These are phyloP conservation scores for Apotomis betuletana DNA, from an alignment of 2,888 invertebrate genomes.

Conservation along the genomic window DNA sequence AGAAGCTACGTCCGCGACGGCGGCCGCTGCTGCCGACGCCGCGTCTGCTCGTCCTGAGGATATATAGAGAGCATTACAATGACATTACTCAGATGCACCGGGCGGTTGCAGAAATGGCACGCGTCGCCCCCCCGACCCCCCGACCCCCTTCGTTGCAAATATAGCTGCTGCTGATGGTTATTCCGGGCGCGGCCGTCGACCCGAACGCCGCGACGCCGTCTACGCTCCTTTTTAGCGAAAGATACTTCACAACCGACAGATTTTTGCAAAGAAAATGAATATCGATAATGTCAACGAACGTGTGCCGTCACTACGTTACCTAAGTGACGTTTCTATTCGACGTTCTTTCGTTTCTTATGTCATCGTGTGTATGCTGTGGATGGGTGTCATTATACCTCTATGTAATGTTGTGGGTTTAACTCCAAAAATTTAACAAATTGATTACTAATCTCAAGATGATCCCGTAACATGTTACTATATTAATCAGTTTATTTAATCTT, in stretches of 20 bases:
- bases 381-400: too few species aligned
- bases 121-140: conserved; percentile 62
- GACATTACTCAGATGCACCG: conserved; percentile 83
- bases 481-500: too few species aligned
- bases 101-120: conserved; percentile 83
- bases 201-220: conserved; percentile 82
- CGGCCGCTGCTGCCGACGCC: conserved; percentile 65
- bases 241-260: conserved; percentile 72
- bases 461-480: too few species aligned
- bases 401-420: too few species aligned
- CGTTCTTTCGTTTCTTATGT: background rate
- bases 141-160: conserved; percentile 77
- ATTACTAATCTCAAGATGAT: too few species aligned
- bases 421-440: too few species aligned
- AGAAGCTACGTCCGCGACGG: conserved; percentile 40
- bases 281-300: conserved; percentile 67
- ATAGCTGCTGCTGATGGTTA: conserved; percentile 81
- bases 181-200: conserved; percentile 83
- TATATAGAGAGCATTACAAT: conserved; percentile 82
- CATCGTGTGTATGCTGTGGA: background rate
- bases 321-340: background rate
- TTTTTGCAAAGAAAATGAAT: conserved; percentile 72
- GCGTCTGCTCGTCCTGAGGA: conserved; percentile 72
- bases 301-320: conserved; percentile 9
- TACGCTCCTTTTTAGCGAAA: conserved; percentile 81